Percentiles rank a stretch among this genome's conserved stretches.
These are phyloP conservation scores for Odontocerum albicorne DNA, from an alignment of 2,888 invertebrate species.

Conservation along the genomic window DNA sequence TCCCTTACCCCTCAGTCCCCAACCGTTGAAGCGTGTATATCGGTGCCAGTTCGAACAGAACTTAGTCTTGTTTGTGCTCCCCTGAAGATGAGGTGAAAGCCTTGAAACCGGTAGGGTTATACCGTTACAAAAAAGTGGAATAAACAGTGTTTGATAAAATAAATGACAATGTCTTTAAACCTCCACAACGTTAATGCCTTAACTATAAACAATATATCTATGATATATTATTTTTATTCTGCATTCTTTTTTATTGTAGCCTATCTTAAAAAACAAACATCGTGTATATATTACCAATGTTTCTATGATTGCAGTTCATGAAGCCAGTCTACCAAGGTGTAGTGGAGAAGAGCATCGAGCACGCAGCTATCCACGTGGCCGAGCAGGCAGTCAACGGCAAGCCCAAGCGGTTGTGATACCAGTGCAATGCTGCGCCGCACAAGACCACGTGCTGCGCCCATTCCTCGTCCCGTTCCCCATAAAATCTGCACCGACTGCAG, in stretches of 20 bases:
- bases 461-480: slow-evolving; percentile 33
- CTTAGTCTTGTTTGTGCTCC: too few species aligned
- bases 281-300: not conserved
- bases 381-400: slow-evolving; percentile 70
- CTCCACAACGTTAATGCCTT: too few species aligned
- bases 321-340: slow-evolving; percentile 80
- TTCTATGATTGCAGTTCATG: slow-evolving; percentile 69
- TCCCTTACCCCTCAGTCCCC: too few species aligned
- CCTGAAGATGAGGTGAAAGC: too few species aligned
- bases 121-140: too few species aligned
- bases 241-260: not conserved
- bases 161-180: too few species aligned
- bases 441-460: slow-evolving; percentile 19
- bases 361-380: slow-evolving; percentile 77
- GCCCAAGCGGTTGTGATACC: slow-evolving; percentile 63
- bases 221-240: not conserved
- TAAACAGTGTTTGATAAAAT: too few species aligned
- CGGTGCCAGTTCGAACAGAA: too few species aligned
- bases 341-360: slow-evolving; percentile 80
- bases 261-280: not conserved
- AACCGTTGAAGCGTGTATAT: too few species aligned
- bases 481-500: slow-evolving; percentile 26
- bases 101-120: too few species aligned
- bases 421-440: slow-evolving; percentile 33
- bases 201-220: too few species aligned